phyloP scores from a whole-genome alignment of 2,888 invertebrate species.

The Polia nebulosa region DNA sequence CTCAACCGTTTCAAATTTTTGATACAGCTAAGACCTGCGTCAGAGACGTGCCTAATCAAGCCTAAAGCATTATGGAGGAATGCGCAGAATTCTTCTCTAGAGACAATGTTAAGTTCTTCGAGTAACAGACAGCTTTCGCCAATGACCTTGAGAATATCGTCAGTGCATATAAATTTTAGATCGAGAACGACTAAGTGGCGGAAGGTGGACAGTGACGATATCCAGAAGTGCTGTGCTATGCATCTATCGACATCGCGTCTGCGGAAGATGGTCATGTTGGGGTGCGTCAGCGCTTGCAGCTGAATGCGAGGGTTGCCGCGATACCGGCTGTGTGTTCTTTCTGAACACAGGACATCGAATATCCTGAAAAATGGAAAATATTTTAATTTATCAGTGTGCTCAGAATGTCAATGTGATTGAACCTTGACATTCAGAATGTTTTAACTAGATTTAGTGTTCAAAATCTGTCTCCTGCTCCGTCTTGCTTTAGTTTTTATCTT shows the following conservation, averaged over 20 bases:
- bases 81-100: constrained; percentile 86
- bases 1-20: constrained; percentile 83
- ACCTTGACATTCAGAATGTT: constrained; percentile 2
- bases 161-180: constrained; percentile 88
- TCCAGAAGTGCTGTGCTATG: constrained; percentile 86
- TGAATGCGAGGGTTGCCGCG: constrained; percentile 86
- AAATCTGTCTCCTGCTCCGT: constrained; percentile 29
- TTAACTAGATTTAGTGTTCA: background rate
- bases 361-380: constrained; percentile 82
- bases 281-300: constrained; percentile 85
- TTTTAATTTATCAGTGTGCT: constrained; percentile 18
- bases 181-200: constrained; percentile 84
- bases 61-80: constrained; percentile 88
- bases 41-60: constrained; percentile 87
- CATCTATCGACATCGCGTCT: constrained; percentile 87
- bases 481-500: background rate
- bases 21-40: constrained; percentile 83
- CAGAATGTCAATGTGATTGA: constrained; percentile 14
- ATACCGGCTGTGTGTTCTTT: constrained; percentile 84
- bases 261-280: constrained; percentile 86
- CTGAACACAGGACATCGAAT: constrained; percentile 89
- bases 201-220: constrained; percentile 80
- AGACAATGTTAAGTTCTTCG: constrained; percentile 88
- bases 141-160: constrained; percentile 87
- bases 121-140: constrained; percentile 82